Conservation (phyloP, 2,797 vertebrate species). For the Bovichtus variegatus region DNA sequence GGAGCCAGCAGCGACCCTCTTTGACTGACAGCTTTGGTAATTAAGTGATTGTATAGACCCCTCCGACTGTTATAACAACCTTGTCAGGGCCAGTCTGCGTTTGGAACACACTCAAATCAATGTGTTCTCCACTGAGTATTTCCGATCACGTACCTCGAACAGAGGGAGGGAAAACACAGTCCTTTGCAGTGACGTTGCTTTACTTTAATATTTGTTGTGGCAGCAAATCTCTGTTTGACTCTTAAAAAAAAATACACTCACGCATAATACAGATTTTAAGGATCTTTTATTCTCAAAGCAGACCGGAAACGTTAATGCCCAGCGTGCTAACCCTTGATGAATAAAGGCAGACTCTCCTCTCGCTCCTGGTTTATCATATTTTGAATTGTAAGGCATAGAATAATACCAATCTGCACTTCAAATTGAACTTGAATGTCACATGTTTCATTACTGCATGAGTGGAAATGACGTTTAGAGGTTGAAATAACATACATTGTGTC, state of each 20-base stretch:
- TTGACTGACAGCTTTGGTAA: conserved; percentile 99
- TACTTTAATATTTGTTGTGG: conserved; percentile 35
- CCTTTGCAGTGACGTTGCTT: conserved; percentile 25
- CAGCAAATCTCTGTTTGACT: conserved; percentile 33
- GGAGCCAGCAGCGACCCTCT: conserved; percentile 86
- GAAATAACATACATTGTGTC: conserved; percentile 73
- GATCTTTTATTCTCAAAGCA: conserved; percentile 50
- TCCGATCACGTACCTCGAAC: conserved; percentile 85
- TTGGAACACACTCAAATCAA: conserved; percentile 93
- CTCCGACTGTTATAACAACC: conserved; percentile 95
- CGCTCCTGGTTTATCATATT: conserved; percentile 59
- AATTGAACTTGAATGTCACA: conserved; percentile 85
- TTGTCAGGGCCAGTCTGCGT: conserved; percentile 95
- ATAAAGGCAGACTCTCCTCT: conserved; percentile 39
- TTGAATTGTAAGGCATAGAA: conserved; percentile 58
- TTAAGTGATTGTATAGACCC: conserved; percentile 97
- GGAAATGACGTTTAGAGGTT: conserved; percentile 56
- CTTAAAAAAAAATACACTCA: background rate
- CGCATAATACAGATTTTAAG: conserved; percentile 26
- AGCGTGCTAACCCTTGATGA: background rate
- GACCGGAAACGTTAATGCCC: conserved; percentile 37
- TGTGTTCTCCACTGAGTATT: conserved; percentile 91
- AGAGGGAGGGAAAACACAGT: conserved; percentile 54
- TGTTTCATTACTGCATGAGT: conserved; percentile 81
- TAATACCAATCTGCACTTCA: conserved; percentile 73